Base-by-base conservation (phyloP, 2,113 vertebrate species). In the Rhizomys pruinosus region DNA sequence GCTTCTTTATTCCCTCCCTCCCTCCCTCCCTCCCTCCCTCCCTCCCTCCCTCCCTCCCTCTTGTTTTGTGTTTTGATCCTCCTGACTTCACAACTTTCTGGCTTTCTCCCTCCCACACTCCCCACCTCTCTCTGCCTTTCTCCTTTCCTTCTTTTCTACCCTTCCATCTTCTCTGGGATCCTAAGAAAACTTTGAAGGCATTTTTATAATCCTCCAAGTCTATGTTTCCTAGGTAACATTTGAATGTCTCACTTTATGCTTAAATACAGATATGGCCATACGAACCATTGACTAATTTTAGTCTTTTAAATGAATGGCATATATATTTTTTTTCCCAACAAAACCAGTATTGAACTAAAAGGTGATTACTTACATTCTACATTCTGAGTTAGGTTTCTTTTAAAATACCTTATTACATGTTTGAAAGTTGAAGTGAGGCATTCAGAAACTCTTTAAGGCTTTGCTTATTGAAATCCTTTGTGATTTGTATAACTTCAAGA, bases 401-500 rank as follows among this genome's bases (percentile, higher is more conserved):
- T 68, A 96, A 94, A 93, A 87, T 73, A 39, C n/a, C 20, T 95
- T 80, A 78, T 12, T 96, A 90, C 90, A 92, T 94, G n/a, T 96
- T 97, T 97, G 96, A 87, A 91, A 97, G 61, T 79, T 86, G 57
- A 91, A 96, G 64, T 87, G 68, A 86, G 84, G 76, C 5, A 22
- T 92, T 96, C 96, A 85, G 55, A 72, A 96, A 78, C 95, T 96
- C 73, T 93, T 61, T 94, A 91, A 92, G 80, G 17, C 82, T 97
- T 94, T 96, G 73, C 79, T 95, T 97, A 97, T 96, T 97, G 81
- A 97, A 96, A 95, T 97, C 86, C 89, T 94, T 85, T 94, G 82
- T 94, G 94, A 95, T 73, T 97, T 98, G 92, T 97, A 85, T 95
- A 79, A 93, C 82, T n/a, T 93, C 82, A 94, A 93, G 87, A 97